These are phyloP conservation scores for Ceratosolen solmsi DNA, from an alignment of 1,140 invertebrate genomes.

Conservation along the genomic window DNA sequence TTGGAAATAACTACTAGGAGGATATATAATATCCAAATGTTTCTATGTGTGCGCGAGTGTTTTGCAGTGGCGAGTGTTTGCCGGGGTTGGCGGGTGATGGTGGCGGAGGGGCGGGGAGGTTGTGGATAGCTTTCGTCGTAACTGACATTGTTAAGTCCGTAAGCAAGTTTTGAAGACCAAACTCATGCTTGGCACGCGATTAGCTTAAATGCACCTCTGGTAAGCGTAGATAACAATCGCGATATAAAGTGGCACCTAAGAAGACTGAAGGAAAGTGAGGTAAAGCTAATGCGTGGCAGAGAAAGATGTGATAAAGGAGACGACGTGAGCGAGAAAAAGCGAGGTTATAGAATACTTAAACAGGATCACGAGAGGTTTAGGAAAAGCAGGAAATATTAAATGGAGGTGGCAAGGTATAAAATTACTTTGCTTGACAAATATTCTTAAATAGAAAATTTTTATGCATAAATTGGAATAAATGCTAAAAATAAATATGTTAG, in stretches of 20 bases:
- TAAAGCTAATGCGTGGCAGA: not conserved
- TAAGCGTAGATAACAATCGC: conserved; percentile 39
- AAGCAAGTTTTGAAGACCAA: conserved; percentile 34
- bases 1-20: too few species aligned
- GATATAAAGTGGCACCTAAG: not conserved
- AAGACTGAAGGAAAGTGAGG: not conserved
- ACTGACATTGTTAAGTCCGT: conserved; percentile 27
- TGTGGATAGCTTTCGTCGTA: conserved; percentile 29
- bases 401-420: not conserved
- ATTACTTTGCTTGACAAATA: not conserved
- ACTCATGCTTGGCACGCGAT: conserved; percentile 45
- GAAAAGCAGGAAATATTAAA: not conserved
- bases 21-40: too few species aligned
- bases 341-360: not conserved
- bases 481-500: too few species aligned
- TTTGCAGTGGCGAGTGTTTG: too few species aligned
- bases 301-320: not conserved
- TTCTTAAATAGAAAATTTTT: not conserved
- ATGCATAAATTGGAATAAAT: not conserved
- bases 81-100: too few species aligned
- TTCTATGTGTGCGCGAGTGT: too few species aligned
- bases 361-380: not conserved
- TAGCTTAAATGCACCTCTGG: conserved; percentile 34
- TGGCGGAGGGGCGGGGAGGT: too few species aligned
- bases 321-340: not conserved